Evolutionary conservation across 2,888 invertebrate species (phyloP).

Genomic region (Drosophila sordidapex): DNA sequence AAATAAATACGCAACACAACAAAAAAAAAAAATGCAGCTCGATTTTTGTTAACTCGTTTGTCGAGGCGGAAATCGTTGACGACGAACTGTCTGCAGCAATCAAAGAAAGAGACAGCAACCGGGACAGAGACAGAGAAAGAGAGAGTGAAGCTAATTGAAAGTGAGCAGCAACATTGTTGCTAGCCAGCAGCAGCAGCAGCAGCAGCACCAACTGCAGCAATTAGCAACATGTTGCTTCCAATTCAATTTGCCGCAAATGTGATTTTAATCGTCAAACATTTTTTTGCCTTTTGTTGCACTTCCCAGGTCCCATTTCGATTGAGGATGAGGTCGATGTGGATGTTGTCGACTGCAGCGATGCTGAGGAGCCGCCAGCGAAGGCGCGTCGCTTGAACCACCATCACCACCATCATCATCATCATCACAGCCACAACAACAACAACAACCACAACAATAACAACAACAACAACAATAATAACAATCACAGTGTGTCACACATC

Average conservation of each 20-base stretch:
- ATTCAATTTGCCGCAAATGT: slow-evolving; percentile 37
- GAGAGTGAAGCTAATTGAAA: slow-evolving; percentile 10
- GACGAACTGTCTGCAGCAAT: slow-evolving; percentile 60
- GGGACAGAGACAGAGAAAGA: not conserved
- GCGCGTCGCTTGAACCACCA: slow-evolving; percentile 79
- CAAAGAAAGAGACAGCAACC: not conserved
- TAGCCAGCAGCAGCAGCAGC: not conserved
- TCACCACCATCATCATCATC: slow-evolving; percentile 43
- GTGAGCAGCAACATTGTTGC: slow-evolving; percentile 33
- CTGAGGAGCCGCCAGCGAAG: slow-evolving; percentile 85
- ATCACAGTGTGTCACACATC: slow-evolving; percentile 56
- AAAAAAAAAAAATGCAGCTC: slow-evolving; percentile 18
- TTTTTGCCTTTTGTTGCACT: slow-evolving; percentile 12
- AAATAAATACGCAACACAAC: not conserved
- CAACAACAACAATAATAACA: slow-evolving; percentile 55
- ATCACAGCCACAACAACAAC: slow-evolving; percentile 33
- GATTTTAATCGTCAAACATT: slow-evolving; percentile 40
- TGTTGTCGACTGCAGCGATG: slow-evolving; percentile 89
- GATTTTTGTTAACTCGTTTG: slow-evolving; percentile 48
- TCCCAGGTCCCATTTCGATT: slow-evolving; percentile 85
- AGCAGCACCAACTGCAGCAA: not conserved
- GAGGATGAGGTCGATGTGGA: slow-evolving; percentile 90
- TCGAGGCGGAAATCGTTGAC: slow-evolving; percentile 67
- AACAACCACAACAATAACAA: slow-evolving; percentile 39
- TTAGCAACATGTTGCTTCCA: slow-evolving; percentile 42